Base-by-base conservation (phyloP, 2,113 vertebrate genomes). In the Excalfactoria chinensis region DNA sequence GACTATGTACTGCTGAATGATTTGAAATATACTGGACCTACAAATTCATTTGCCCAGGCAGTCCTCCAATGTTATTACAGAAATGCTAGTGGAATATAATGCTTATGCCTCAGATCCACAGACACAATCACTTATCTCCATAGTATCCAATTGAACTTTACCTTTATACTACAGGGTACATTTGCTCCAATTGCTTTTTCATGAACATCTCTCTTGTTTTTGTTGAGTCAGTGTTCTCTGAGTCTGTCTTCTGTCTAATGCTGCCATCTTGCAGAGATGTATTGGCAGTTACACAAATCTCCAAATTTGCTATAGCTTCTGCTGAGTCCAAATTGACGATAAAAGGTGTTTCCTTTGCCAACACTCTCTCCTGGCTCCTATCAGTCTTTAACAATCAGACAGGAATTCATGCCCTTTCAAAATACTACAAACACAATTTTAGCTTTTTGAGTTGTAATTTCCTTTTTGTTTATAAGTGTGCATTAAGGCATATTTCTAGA, bases 381-480 rank as follows among this genome's bases (percentile, higher is more conserved):
- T 51, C 34, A 30, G 25, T 51, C 71, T 87, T 85, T 66, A 83
- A 43, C 43, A 95, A 20, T 23, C 44, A 35, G n/a, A 60, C 6
- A 22, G n/a, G 60, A 83, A 72, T 69, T 66, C 13, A 62, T 19
- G 66, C 51, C 2, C 13, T 76, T 76, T 44, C 53, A 79, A 44
- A 83, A 20, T 20, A 55, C 6, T 26, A 40, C 34, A 26, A 69
- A 30, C 16, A 30, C 66, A 28, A 67, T 84, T 72, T n/a, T 78
- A 21, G 2, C 9, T 10, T 11, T 66, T 86, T 44, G 55, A 66
- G 13, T 63, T 9, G 48, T 3, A 43, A 3, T 53, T 13, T 18
- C 41, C 9, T 59, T 73, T 7, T 4, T 2, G 1, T 18, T 43
- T 23, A n/a, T 12, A 22, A 85, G 40, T 2, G 12, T 3, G 2